phyloP scores from a whole-genome alignment of 37 sponge, comb jelly and placozoan species.

The Theonella swinhoei region DNA sequence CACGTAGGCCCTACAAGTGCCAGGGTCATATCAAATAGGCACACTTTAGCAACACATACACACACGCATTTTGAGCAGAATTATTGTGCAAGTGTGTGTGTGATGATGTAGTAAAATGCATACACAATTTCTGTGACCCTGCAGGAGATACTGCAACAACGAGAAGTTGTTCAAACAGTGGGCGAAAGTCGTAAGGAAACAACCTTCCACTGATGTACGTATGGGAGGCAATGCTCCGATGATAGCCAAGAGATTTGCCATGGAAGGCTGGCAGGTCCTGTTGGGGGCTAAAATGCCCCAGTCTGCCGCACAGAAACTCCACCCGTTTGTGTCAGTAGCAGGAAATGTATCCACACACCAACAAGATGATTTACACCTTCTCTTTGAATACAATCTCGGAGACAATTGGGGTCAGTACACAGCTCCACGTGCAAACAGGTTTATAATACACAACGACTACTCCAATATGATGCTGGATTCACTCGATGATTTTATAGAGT shows the following conservation, averaged over 20 bases:
- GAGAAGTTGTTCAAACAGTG: slow-evolving; percentile 13
- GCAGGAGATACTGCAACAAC: slow-evolving; percentile 53
- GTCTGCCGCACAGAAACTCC: slow-evolving; percentile 3
- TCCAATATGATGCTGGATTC: slow-evolving; percentile 68
- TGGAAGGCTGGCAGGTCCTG: slow-evolving; percentile 77
- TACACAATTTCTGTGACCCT: background rate
- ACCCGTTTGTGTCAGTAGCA: slow-evolving; percentile 22
- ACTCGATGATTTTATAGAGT: slow-evolving; percentile 38
- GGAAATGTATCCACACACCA: background rate
- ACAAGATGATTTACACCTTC: slow-evolving; percentile 64
- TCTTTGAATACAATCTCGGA: slow-evolving; percentile 72
- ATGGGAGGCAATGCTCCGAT: slow-evolving; percentile 87
- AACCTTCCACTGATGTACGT: background rate
- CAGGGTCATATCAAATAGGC: too few relatives aligned
- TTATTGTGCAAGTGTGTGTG: background rate
- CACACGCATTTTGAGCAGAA: background rate
- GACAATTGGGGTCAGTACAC: slow-evolving; percentile 63
- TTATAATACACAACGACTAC: slow-evolving; percentile 73
- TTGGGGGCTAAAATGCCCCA: slow-evolving; percentile 51
- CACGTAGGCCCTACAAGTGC: too few relatives aligned
- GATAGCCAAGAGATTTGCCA: slow-evolving; percentile 76
- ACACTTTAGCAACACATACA: background rate
- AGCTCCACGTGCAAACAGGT: slow-evolving; percentile 71
- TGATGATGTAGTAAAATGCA: background rate
- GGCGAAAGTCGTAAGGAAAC: slow-evolving; percentile 4